Conservation (phyloP, 2,113 vertebrate genomes). For the Charina bottae region DNA sequence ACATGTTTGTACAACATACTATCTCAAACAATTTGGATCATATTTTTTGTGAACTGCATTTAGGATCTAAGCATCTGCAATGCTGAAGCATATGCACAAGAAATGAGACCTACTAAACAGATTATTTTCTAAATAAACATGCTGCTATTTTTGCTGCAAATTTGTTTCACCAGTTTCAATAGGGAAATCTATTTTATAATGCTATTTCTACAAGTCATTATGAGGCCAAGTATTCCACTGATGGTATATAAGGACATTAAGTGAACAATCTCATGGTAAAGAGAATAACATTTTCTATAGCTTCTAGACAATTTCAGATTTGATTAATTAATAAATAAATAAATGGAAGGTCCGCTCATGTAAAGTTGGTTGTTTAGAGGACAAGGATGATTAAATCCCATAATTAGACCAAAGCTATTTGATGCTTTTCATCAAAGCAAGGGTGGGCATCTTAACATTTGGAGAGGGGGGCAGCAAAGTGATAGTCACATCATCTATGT, state of each 20-base stretch:
- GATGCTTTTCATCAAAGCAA: neutral
- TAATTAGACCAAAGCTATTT: neutral
- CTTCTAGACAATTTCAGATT: neutral
- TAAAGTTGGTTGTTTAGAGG: neutral
- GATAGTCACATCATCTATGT: neutral
- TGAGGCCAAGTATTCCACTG: neutral
- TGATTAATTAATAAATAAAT: too few relatives aligned
- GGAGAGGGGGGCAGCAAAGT: neutral
- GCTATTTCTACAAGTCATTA: neutral
- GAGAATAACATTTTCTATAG: neutral
- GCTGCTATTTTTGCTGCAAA: neutral
- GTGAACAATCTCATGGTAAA: neutral
- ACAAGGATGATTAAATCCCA: neutral
- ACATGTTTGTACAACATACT: neutral
- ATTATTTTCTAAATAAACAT: neutral
- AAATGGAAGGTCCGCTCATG: neutral
- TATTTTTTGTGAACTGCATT: neutral
- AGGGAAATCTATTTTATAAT: neutral
- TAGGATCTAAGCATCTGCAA: neutral
- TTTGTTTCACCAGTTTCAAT: neutral
- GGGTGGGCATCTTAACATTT: neutral
- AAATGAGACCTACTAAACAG: neutral
- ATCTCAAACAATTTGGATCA: neutral
- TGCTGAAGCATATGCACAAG: neutral
- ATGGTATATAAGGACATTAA: neutral